Conservation (phyloP, 2,888 invertebrate genomes). For the Conomelus anceps region DNA sequence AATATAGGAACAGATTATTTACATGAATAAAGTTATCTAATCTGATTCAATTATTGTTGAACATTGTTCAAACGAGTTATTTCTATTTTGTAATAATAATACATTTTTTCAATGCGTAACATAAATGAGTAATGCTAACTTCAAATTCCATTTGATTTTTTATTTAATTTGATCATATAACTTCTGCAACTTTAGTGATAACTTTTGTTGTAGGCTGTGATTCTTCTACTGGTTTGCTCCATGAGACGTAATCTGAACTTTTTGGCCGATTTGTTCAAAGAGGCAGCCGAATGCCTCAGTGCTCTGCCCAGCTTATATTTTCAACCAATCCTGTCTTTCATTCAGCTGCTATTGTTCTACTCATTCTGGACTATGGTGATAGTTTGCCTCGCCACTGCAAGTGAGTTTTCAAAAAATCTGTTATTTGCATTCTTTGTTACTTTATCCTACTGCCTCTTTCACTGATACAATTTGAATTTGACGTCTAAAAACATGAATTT, state of each 20-base stretch:
- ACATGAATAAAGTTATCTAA: no score
- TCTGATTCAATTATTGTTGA: no score
- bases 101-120: no score
- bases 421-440: neutral
- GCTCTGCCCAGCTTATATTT: slow-evolving; percentile 77
- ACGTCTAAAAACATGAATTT: no score
- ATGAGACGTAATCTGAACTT: slow-evolving; percentile 76
- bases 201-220: slow-evolving; percentile 52
- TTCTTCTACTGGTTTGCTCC: slow-evolving; percentile 65
- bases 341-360: slow-evolving; percentile 69
- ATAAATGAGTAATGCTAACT: no score
- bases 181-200: slow-evolving; percentile 7
- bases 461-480: no score
- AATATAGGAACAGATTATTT: no score
- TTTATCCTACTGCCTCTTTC: neutral
- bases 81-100: no score
- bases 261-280: slow-evolving; percentile 76
- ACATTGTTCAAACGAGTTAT: no score
- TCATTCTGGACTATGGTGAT: slow-evolving; percentile 81
- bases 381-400: slow-evolving; percentile 78
- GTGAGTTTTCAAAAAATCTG: slow-evolving; percentile 48
- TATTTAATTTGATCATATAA: no score
- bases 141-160: no score
- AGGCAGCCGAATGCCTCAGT: slow-evolving; percentile 80
- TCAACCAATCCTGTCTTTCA: slow-evolving; percentile 77